These are phyloP conservation scores for Cebidichthys violaceus DNA, from an alignment of 2,113 vertebrate species.

Conservation along the genomic window DNA sequence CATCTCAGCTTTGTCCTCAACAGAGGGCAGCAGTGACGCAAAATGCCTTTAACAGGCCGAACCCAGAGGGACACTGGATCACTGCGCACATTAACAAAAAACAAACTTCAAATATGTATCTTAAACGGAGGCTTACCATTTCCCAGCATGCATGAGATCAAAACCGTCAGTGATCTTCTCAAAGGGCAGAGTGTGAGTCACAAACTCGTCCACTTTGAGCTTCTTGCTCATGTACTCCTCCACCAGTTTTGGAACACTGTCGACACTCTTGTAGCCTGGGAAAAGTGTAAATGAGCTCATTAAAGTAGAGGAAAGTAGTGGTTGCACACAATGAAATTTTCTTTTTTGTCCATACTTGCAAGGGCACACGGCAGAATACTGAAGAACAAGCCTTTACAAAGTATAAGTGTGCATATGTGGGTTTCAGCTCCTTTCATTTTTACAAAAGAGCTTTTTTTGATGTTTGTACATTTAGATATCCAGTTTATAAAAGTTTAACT, in stretches of 20 bases:
- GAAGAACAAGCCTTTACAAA: background rate
- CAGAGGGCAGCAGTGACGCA: constrained; percentile 49
- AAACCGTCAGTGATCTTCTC: constrained; percentile 86
- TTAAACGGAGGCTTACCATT: constrained; percentile 76
- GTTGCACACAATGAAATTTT: background rate
- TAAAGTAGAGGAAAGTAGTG: background rate
- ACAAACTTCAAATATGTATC: background rate
- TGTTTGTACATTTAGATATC: background rate
- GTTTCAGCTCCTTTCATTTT: background rate
- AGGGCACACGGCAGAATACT: background rate
- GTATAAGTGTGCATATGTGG: background rate
- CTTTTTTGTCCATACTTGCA: background rate
- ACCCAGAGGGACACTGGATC: background rate
- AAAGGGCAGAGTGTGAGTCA: constrained; percentile 87
- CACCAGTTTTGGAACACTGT: constrained; percentile 85
- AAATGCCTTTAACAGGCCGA: background rate
- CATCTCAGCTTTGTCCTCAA: constrained; percentile 35
- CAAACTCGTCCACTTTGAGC: constrained; percentile 88
- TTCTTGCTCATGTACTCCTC: constrained; percentile 87
- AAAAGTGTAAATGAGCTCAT: constrained; percentile 7
- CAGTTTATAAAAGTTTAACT: background rate
- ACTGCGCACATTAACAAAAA: background rate
- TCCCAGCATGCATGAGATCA: constrained; percentile 86
- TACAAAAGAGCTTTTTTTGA: background rate
- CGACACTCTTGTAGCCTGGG: constrained; percentile 74